Evolutionary conservation across 30 jellyfish, hydroid and myxozoan species (phyloP).

Genomic region (Pseudorhiza aurosa): DNA sequence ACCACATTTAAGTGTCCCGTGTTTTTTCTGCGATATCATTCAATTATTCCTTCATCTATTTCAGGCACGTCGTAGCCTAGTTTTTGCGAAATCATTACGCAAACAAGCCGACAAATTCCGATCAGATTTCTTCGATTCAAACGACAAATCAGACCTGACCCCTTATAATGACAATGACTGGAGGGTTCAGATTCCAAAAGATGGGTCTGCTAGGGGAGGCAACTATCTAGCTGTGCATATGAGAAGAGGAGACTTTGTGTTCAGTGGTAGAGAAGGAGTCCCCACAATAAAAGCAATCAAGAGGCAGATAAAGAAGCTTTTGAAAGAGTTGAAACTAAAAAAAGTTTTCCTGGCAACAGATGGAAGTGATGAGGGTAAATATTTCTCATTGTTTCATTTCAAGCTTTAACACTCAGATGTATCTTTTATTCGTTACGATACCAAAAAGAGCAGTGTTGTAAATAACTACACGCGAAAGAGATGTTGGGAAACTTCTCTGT

Average conservation of each 20-base stretch:
- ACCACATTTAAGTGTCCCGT: no score
- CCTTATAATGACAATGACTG: slow-evolving; percentile 85
- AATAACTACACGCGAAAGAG: no score
- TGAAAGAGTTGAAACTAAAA: slow-evolving; percentile 68
- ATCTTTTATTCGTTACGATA: no score
- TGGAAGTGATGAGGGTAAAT: slow-evolving; percentile 78
- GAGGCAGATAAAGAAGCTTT: slow-evolving; percentile 52
- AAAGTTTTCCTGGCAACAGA: slow-evolving; percentile 84
- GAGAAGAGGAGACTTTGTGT: slow-evolving; percentile 88
- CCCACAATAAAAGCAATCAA: slow-evolving; percentile 86
- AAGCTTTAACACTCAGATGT: no score
- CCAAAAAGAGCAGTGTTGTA: no score
- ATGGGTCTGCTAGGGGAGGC: slow-evolving; percentile 93
- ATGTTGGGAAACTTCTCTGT: no score
- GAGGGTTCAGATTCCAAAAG: slow-evolving; percentile 89
- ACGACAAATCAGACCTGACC: slow-evolving; percentile 76
- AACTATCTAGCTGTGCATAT: slow-evolving; percentile 87
- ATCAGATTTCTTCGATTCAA: slow-evolving; percentile 64
- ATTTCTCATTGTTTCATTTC: not conserved
- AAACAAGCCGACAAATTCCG: slow-evolving; percentile 81
- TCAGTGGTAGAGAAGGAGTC: slow-evolving; percentile 79
- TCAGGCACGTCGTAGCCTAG: slow-evolving; percentile 95
- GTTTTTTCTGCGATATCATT: no score
- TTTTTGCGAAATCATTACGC: slow-evolving; percentile 87
- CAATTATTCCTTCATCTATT: no score